Evolutionary conservation across 2,888 invertebrate species (phyloP).

Genomic region (Cryptocephalus moraei): DNA sequence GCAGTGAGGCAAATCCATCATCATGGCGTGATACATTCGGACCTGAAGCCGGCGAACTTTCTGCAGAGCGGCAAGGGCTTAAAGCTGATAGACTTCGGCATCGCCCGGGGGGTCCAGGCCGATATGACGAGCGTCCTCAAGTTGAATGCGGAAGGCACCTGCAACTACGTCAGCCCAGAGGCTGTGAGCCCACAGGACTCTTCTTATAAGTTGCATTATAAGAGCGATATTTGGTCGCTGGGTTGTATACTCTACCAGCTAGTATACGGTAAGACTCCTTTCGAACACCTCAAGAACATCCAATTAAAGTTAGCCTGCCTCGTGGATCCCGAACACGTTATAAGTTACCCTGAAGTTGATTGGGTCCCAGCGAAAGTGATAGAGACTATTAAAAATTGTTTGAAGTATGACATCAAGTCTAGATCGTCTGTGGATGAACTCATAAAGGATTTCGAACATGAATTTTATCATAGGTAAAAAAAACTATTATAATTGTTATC

Average conservation of each 20-base stretch:
- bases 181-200: constrained; percentile 58
- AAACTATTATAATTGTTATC: too few species aligned
- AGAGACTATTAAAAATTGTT: constrained; percentile 58
- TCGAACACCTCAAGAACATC: constrained; percentile 56
- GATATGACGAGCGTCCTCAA: constrained; percentile 86
- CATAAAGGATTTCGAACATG: constrained; percentile 35
- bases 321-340: constrained; percentile 44
- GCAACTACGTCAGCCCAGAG: constrained; percentile 95
- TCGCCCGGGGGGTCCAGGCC: constrained; percentile 75
- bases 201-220: constrained; percentile 53
- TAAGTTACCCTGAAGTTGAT: constrained; percentile 56
- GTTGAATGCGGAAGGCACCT: constrained; percentile 74
- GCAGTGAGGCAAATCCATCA: constrained; percentile 83
- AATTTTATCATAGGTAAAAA: too few species aligned
- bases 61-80: constrained; percentile 73
- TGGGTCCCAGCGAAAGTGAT: constrained; percentile 50
- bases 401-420: constrained; percentile 59
- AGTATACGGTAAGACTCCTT: constrained; percentile 84
- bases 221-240: constrained; percentile 95
- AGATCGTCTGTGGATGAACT: constrained; percentile 69
- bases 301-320: constrained; percentile 22
- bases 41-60: constrained; percentile 95
- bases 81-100: constrained; percentile 96
- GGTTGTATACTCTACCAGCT: constrained; percentile 94
- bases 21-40: constrained; percentile 83